These are phyloP conservation scores for Zosterops lateralis DNA, from an alignment of 2,113 vertebrate species.

Conservation along the genomic window DNA sequence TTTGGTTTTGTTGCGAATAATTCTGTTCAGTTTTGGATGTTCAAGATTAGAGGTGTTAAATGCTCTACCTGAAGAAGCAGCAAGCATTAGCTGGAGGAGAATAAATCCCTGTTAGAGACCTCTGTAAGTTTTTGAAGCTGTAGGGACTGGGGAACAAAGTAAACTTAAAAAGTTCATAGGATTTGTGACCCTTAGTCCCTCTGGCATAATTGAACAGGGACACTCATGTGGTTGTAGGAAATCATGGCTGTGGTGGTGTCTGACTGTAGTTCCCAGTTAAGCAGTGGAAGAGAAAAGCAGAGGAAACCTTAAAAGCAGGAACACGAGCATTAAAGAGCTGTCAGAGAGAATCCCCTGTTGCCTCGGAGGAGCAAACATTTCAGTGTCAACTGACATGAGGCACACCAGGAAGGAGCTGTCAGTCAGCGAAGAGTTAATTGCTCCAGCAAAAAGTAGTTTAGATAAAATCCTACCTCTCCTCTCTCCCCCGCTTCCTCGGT, in stretches of 20 bases:
- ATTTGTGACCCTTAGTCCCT: not conserved
- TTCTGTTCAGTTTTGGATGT: not conserved
- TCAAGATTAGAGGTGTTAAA: not conserved
- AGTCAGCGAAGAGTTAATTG: conserved; percentile 52
- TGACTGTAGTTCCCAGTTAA: not conserved
- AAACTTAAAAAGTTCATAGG: not conserved
- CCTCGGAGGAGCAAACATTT: not conserved
- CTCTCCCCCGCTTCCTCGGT: conserved; percentile 11
- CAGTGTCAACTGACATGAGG: not conserved
- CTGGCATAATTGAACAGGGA: not conserved
- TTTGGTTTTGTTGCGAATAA: not conserved
- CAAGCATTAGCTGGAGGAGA: not conserved
- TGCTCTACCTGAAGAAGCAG: not conserved
- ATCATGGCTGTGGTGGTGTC: not conserved
- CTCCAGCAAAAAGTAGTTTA: conserved; percentile 41
- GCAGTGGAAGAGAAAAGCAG: not conserved
- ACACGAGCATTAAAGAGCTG: not conserved
- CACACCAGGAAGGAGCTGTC: not conserved
- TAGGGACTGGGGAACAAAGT: not conserved
- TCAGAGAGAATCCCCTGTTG: not conserved
- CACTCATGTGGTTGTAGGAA: not conserved
- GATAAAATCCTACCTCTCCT: conserved; percentile 36
- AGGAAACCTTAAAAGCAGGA: not conserved
- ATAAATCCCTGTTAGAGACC: not conserved
- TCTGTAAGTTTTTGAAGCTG: not conserved